Conservation (phyloP, 2,797 vertebrate genomes). For the Sebastes itinus region DNA sequence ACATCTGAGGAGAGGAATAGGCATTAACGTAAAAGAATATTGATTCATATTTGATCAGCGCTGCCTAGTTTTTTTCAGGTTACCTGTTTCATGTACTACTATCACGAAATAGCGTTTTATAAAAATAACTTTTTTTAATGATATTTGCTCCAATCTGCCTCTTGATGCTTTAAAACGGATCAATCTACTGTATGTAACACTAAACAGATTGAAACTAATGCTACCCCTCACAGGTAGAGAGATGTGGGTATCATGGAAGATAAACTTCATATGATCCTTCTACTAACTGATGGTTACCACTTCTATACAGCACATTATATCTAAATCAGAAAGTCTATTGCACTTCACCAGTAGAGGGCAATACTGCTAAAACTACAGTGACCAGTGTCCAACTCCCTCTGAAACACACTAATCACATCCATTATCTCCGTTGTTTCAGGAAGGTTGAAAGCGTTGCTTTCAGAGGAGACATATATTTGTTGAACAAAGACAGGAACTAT, state of each 20-base stretch:
- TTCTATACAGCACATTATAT: neutral
- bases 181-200: neutral
- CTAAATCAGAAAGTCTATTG: neutral
- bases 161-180: neutral
- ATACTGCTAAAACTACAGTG: conserved; percentile 63
- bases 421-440: conserved; percentile 40
- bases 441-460: conserved; percentile 32
- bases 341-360: conserved; percentile 80
- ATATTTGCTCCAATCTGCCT: no score
- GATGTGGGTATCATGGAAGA: neutral
- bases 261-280: neutral
- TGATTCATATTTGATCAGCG: no score
- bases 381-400: conserved; percentile 20
- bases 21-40: no score
- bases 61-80: no score
- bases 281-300: neutral
- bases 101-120: no score
- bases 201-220: neutral
- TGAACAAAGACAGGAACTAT: conserved; percentile 29
- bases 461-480: conserved; percentile 35
- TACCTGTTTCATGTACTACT: no score
- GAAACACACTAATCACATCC: conserved; percentile 46
- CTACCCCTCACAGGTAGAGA: neutral
- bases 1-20: no score
- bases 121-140: no score